These are phyloP conservation scores for Brachyptera putata DNA, from an alignment of 2,888 invertebrate species.

Conservation along the genomic window DNA sequence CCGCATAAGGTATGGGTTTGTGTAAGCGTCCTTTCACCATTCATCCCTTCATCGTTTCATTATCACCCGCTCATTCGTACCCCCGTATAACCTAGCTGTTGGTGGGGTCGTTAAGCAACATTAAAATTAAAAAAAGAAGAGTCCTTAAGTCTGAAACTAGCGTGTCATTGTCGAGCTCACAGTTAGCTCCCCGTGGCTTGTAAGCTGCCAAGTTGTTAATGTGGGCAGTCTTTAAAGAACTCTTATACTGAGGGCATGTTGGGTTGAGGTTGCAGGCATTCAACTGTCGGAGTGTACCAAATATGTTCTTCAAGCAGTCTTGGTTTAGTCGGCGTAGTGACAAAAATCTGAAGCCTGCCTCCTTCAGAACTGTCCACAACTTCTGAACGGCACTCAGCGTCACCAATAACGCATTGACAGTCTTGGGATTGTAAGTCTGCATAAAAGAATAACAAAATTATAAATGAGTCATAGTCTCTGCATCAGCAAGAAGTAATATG, in stretches of 20 bases:
- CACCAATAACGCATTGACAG: background rate
- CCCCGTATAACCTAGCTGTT: no score
- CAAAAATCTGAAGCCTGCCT: constrained; percentile 2
- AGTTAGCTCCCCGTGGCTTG: background rate
- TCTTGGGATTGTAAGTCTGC: no score
- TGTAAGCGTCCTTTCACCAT: no score
- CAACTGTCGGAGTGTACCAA: constrained; percentile 10
- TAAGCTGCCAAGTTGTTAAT: background rate
- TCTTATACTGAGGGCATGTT: constrained; percentile 13
- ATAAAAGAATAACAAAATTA: no score
- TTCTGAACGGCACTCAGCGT: background rate
- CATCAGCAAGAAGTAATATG: no score
- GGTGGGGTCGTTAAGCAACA: no score
- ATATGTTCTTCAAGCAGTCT: constrained; percentile 11
- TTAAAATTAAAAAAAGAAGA: no score
- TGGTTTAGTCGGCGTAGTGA: constrained; percentile 3
- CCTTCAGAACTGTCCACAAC: background rate
- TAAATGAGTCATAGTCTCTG: no score
- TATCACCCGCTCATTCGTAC: no score
- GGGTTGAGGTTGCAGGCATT: constrained; percentile 5
- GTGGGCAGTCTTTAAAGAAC: background rate
- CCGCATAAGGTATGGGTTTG: no score
- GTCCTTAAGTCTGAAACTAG: constrained; percentile 5
- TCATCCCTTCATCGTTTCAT: no score
- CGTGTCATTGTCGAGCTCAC: background rate